These are phyloP conservation scores for Apodemia duryi DNA, from an alignment of 2,888 invertebrate species.

Conservation along the genomic window DNA sequence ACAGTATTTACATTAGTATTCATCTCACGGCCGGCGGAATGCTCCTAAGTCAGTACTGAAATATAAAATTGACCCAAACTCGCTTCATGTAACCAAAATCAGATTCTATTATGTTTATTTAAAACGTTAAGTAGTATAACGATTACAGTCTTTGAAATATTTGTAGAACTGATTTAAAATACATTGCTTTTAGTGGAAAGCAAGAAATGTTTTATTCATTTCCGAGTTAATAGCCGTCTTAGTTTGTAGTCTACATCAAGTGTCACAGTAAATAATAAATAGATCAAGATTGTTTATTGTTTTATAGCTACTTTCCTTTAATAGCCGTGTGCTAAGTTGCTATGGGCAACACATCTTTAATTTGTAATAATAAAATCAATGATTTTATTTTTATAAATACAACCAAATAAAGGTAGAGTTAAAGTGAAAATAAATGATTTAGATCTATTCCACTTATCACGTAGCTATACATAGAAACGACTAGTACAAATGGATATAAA, in stretches of 20 bases:
- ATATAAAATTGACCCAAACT: constrained; percentile 11
- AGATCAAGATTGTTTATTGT: no score
- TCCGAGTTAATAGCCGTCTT: background rate
- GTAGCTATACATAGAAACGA: no score
- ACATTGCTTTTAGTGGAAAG: background rate
- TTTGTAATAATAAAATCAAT: no score
- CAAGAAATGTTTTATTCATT: constrained; percentile 1
- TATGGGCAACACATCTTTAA: no score
- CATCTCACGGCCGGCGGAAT: background rate
- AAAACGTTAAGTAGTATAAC: background rate
- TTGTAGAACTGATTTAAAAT: background rate
- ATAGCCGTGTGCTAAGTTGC: no score
- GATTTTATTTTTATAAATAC: no score
- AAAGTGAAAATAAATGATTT: no score
- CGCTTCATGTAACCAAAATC: constrained; percentile 11
- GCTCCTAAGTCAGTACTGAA: constrained; percentile 13
- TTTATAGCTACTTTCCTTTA: no score
- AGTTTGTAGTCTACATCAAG: background rate
- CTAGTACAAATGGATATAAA: no score
- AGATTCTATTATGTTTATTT: background rate
- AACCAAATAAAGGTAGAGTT: no score
- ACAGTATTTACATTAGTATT: constrained; percentile 12
- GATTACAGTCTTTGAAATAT: background rate
- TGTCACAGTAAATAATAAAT: no score
- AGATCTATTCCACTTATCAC: no score